A percentile compares a stretch with the other conserved stretches of the same genome.
Conservation (phyloP, 1,140 invertebrate species). For the Cataglyphis hispanica region DNA sequence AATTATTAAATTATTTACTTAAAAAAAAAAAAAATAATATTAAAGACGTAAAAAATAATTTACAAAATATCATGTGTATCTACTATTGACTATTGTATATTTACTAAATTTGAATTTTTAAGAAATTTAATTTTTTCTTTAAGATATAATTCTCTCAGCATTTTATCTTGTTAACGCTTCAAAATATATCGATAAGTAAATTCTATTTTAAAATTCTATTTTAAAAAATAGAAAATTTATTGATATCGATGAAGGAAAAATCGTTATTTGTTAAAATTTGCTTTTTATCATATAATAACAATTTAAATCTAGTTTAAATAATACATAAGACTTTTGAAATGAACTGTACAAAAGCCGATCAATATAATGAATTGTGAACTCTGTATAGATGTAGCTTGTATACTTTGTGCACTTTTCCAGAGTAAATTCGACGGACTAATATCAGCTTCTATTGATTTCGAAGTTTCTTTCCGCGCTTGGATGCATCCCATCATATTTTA, state of each 20-base stretch:
- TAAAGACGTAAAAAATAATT: not conserved
- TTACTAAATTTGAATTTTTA: too few species aligned
- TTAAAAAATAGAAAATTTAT: not conserved
- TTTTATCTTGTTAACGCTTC: not conserved
- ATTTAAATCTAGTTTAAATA: too few species aligned
- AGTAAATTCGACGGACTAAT: conserved; percentile 18
- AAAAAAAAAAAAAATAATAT: conserved; percentile 2
- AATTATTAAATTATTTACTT: not conserved
- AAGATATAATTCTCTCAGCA: conserved; percentile 16
- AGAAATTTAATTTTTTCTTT: not conserved
- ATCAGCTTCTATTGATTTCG: conserved; percentile 48
- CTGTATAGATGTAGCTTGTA: conserved; percentile 19
- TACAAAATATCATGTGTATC: not conserved
- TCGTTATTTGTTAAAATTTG: conserved; percentile 1
- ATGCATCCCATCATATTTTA: conserved; percentile 48
- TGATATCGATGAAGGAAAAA: not conserved
- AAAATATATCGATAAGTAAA: not conserved
- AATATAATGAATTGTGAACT: conserved; percentile 34
- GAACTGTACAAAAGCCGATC: conserved; percentile 13
- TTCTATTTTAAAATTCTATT: not conserved
- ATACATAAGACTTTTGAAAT: conserved; percentile 4
- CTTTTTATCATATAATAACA: not conserved
- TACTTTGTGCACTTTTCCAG: conserved; percentile 17
- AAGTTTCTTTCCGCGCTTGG: conserved; percentile 22
- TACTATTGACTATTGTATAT: not conserved